A percentile compares a stretch with the other conserved stretches of the same genome.
Conservation (phyloP, 2,113 vertebrate genomes). For the Donacobius atricapilla region DNA sequence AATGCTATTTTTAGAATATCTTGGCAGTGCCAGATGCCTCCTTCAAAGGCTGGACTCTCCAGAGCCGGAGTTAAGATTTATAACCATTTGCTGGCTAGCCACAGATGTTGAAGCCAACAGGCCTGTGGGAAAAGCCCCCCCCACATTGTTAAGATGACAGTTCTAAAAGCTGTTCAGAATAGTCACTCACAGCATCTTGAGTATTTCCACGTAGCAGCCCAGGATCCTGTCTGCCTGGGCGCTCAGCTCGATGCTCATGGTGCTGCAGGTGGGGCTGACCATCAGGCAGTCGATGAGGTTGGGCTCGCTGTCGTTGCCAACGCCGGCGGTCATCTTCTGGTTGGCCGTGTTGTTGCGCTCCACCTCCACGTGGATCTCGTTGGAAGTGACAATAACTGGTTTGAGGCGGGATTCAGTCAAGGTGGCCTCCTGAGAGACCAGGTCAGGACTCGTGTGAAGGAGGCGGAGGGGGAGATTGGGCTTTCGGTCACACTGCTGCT, state of each 20-base stretch:
- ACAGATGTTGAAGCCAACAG: background rate
- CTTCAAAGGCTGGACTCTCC: constrained; percentile 6
- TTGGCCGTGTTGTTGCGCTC: constrained; percentile 91
- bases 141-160: background rate
- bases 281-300: constrained; percentile 98
- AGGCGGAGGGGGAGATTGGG: constrained; percentile 93
- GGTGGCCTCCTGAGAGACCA: constrained; percentile 82
- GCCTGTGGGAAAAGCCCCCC: background rate
- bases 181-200: constrained; percentile 96
- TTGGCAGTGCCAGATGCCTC: constrained; percentile 50
- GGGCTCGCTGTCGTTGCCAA: constrained; percentile 89
- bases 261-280: constrained; percentile 93
- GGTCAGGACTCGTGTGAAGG: constrained; percentile 82
- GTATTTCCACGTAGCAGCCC: constrained; percentile 95
- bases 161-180: background rate
- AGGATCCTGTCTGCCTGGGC: constrained; percentile 93
- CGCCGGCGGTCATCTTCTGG: constrained; percentile 84
- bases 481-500: constrained; percentile 94
- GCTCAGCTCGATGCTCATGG: constrained; percentile 95
- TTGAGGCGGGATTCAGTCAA: constrained; percentile 78
- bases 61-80: constrained; percentile 13
- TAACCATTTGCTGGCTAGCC: background rate
- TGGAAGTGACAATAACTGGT: constrained; percentile 90
- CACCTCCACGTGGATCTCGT: constrained; percentile 94
- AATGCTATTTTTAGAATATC: constrained; percentile 54